phyloP scores from a whole-genome alignment of 2,888 invertebrate genomes.

The Chrysotoxum bicinctum region DNA sequence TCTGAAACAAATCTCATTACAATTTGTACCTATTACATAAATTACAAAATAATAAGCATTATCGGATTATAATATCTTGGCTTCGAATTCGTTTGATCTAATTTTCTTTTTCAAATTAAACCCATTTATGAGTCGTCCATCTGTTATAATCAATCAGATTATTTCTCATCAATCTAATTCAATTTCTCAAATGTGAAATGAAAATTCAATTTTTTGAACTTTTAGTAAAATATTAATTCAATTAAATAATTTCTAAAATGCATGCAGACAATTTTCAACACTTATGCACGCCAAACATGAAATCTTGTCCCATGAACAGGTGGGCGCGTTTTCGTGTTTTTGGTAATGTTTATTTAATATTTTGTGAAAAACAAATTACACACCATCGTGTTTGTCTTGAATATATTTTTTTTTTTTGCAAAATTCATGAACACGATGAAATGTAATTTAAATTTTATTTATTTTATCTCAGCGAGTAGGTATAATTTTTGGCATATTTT shows the following conservation, averaged over 20 bases:
- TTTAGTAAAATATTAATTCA: not conserved
- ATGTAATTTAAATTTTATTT: conserved; percentile 17
- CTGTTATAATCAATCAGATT: conserved; percentile 16
- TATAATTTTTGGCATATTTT: not conserved
- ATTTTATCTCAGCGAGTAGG: not conserved
- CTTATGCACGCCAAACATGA: not conserved
- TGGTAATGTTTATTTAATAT: conserved; percentile 19
- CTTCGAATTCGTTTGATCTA: not conserved
- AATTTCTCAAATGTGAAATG: not conserved
- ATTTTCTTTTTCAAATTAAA: not conserved
- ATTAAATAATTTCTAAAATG: conserved; percentile 1
- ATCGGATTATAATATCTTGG: not conserved
- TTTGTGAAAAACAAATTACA: conserved; percentile 11
- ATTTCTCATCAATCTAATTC: not conserved
- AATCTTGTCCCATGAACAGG: not conserved
- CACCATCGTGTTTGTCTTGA: conserved; percentile 1
- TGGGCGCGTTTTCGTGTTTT: conserved; percentile 1
- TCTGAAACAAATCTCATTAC: too few species aligned
- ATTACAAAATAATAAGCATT: too few species aligned
- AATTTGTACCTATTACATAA: too few species aligned
- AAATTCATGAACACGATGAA: conserved; percentile 18
- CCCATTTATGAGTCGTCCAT: too few species aligned
- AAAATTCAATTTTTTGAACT: conserved; percentile 2
- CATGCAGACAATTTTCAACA: conserved; percentile 15
- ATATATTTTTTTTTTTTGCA: too few species aligned